These are phyloP conservation scores for Willisornis vidua DNA, from an alignment of 2,113 vertebrate species.

Conservation along the genomic window DNA sequence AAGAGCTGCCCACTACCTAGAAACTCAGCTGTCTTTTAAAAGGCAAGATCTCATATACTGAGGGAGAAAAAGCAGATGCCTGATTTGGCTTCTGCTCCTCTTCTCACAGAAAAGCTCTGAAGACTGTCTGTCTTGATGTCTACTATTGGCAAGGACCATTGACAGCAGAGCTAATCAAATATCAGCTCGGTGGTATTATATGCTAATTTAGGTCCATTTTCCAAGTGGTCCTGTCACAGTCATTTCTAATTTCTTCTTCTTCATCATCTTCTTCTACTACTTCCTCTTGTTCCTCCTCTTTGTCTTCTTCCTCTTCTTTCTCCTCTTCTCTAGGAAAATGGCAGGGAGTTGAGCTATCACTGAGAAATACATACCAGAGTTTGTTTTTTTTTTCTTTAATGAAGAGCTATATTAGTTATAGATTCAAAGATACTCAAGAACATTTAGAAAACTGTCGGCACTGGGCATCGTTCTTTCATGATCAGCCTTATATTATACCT, in stretches of 20 bases:
- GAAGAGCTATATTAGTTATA: not conserved
- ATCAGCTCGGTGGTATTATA: not conserved
- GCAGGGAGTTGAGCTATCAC: not conserved
- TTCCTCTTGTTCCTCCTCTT: too few relatives aligned
- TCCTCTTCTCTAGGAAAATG: not conserved
- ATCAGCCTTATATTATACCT: not conserved
- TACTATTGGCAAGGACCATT: not conserved
- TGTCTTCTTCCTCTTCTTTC: not conserved
- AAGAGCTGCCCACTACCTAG: not conserved
- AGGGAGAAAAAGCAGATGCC: not conserved
- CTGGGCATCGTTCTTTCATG: not conserved
- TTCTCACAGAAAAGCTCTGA: not conserved
- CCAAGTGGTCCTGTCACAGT: not conserved
- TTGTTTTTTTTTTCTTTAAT: not conserved
- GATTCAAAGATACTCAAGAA: not conserved
- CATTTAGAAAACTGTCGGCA: not conserved
- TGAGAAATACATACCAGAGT: not conserved
- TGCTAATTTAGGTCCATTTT: not conserved
- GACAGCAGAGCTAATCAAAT: not conserved
- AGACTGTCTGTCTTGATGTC: not conserved
- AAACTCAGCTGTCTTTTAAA: not conserved
- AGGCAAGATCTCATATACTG: not conserved
- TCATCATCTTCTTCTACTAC: not conserved
- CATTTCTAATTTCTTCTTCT: not conserved
- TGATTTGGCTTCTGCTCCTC: not conserved